Evolutionary conservation across 2,113 vertebrate species (phyloP), one percentile per base, ranked within the genome.

Genomic region (Cyanocitta stelleri): DNA sequence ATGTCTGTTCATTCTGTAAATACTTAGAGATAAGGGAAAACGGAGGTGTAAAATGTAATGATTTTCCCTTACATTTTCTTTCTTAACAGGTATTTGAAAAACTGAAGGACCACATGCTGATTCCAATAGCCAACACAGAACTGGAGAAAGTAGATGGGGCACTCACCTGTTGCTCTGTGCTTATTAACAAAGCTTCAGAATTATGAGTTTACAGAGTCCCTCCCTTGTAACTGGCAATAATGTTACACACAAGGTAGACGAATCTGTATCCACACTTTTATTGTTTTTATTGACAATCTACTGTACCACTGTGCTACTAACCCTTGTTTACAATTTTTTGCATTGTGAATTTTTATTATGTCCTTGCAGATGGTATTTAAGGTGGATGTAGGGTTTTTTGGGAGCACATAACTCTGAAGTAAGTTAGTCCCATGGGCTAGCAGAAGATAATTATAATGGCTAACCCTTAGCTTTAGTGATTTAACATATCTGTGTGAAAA

Each of bases 41-140:
- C 24, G 75, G 43, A 56, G 35, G 33, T 9, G 2, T 63, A 23
- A 81, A 71, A 16, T 44, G 4, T 92, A 76, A 95, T 19, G 7
- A 51, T 52, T 90, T 69, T 89, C 72, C 73, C 19, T 94, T 78
- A 79, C 6, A 0, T 89, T 93, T 82, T 75, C 37, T 92, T 89
- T 87, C 71, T 68, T 43, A 41, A 66, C 95, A 99, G 99, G 98
- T 99, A 52, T 99, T 99, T 95, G 99, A 99, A 97, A 99, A 99
- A 94, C 98, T 99, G 97, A 99, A 99, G 98, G 99, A 99, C 97
- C 96, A 99, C 98, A 98, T 98, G 98, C 98, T 99, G 98, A 99
- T 99, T 87, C 99, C 99, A 1, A 97, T 98, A 94, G 97, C 98
- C 95, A 98, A 97, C 90, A 91, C 92, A 69, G 99, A 99, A 98